Evolutionary conservation across 2,113 vertebrate genomes (phyloP).

Genomic region (Salminus brasiliensis): DNA sequence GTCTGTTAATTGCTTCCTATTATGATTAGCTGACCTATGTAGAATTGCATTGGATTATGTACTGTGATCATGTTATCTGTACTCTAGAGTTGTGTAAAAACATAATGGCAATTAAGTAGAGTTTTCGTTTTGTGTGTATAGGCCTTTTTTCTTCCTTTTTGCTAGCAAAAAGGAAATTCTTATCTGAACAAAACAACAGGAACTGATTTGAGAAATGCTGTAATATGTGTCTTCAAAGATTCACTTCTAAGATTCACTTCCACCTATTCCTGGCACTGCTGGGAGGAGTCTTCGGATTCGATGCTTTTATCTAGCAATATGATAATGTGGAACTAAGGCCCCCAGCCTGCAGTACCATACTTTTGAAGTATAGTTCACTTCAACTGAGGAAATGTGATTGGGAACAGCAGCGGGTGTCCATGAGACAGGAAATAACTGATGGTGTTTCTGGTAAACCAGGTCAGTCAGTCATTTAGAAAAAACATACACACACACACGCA

Average conservation of each 20-base stretch:
- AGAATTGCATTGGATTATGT: background rate
- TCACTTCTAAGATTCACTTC: background rate
- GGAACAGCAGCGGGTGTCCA: conserved; percentile 24
- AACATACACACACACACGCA: conserved; percentile 30
- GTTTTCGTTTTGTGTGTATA: too few species aligned
- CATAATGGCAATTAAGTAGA: too few species aligned
- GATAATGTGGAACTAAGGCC: background rate
- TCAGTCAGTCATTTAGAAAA: conserved; percentile 3
- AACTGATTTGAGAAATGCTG: background rate
- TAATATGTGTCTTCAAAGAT: too few species aligned
- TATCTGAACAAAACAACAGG: background rate
- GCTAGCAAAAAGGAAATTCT: background rate
- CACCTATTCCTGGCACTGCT: background rate
- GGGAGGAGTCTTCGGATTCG: background rate
- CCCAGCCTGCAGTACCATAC: background rate
- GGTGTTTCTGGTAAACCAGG: conserved; percentile 41
- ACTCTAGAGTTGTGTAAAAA: background rate
- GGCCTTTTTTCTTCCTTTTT: too few species aligned
- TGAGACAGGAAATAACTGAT: conserved; percentile 11
- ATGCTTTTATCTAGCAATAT: background rate
- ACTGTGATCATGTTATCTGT: background rate
- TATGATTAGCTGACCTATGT: background rate
- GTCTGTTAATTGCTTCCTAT: background rate
- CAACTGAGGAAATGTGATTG: conserved; percentile 30
- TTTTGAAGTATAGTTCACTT: conserved; percentile 6